These are phyloP conservation scores for Odontomachus brunneus DNA, from an alignment of 1,140 invertebrate species.

Conservation along the genomic window DNA sequence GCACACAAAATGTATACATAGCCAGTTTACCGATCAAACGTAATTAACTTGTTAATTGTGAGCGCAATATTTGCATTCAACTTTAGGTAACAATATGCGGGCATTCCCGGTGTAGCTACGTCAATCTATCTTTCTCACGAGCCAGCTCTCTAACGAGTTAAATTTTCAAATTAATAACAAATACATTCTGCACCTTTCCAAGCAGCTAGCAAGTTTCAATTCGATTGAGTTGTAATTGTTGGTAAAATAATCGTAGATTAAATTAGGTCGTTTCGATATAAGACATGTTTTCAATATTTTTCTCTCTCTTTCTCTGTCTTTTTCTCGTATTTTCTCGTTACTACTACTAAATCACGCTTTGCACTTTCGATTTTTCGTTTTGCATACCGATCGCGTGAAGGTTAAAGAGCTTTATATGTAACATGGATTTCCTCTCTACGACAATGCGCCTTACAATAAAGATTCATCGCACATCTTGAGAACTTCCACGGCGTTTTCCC, in stretches of 20 bases:
- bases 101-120: background rate
- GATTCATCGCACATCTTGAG: constrained; percentile 25
- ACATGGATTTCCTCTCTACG: constrained; percentile 27
- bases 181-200: too few species aligned
- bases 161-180: constrained; percentile 42
- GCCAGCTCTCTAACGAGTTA: background rate
- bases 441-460: constrained; percentile 27
- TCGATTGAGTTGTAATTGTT: too few species aligned
- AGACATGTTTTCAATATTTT: too few species aligned
- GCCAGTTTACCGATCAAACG: constrained; percentile 24
- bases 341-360: background rate
- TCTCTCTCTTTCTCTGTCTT: too few species aligned
- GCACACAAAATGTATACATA: constrained; percentile 1
- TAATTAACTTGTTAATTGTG: constrained; percentile 60
- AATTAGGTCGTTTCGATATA: too few species aligned
- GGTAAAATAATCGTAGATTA: too few species aligned
- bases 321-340: background rate
- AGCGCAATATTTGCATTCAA: constrained; percentile 51
- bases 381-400: background rate
- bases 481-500: background rate
- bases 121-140: constrained; percentile 30
- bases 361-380: background rate
- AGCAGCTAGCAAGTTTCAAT: too few species aligned
- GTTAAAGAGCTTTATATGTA: background rate
- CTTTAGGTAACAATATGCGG: constrained; percentile 14